Evolutionary conservation across 2,113 vertebrate species (phyloP), one percentile per base, ranked within the genome.

Genomic region (Sphyrna mokarran): DNA sequence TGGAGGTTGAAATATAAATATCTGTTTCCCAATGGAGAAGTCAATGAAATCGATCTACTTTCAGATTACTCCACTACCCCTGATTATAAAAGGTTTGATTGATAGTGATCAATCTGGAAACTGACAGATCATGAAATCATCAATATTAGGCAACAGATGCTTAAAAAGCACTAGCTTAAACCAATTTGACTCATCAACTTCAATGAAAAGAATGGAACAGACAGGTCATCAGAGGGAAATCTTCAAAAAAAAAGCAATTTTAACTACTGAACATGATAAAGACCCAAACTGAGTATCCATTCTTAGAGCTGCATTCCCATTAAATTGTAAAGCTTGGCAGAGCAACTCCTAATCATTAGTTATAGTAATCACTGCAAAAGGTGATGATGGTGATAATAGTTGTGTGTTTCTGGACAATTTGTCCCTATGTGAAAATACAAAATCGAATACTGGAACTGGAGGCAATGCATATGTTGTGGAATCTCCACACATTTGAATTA

Each of bases 1-100:
- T 37, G 18, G 61, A 66, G 6, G 66, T 93, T 66, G 86, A 68
- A 68, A 68, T 68, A 18, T 8, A 91, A 66, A n/a, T 91, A 63
- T 93, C 33, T 37, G n/a, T 93, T 68, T 93, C 87, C 33, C 66
- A 93, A 66, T 93, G 61, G 61, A 93, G 58, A 93, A 93, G n/a
- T 93, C 0, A 66, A 22, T 66, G 61, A 16, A 93, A 93, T 91
- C 33, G 63, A 68, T 22, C 61, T 68, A 18, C 89, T 93, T 66
- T 93, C 89, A 93, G 89, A 37, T 7, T 1, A 66, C 18, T 66
- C n/a, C 61, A 66, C 33, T 5, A 14, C n/a, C 8, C 16, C 89
- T 66, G 33, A 18, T 22, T 6, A 6, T 22, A 93, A 66, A 68
- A 22, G 61, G 33, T 40, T 3, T 0, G 63, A 37, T 37, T 37